phyloP scores from a whole-genome alignment of 2,888 invertebrate genomes.

The Metalampra italica region DNA sequence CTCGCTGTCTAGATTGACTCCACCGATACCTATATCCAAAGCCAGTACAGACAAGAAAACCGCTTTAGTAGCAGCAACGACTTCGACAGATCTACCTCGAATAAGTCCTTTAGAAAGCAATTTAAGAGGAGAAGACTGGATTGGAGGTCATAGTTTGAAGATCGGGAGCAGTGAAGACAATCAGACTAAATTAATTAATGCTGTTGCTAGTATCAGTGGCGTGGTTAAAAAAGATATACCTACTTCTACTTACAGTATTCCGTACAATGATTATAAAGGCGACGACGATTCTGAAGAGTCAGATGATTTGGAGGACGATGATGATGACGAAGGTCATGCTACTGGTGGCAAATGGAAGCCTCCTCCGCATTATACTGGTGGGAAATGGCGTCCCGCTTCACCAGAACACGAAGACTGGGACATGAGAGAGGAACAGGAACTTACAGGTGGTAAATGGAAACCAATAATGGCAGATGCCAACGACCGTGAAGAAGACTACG shows the following conservation, averaged over 20 bases:
- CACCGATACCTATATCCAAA: slow-evolving; percentile 58
- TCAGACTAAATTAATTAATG: slow-evolving; percentile 81
- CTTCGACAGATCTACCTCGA: slow-evolving; percentile 53
- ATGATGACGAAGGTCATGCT: slow-evolving; percentile 62
- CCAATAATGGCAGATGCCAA: slow-evolving; percentile 51
- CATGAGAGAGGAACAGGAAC: slow-evolving; percentile 61
- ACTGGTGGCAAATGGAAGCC: slow-evolving; percentile 89
- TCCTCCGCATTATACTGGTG: slow-evolving; percentile 67
- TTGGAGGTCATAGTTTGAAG: slow-evolving; percentile 77
- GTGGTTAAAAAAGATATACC: slow-evolving; percentile 72
- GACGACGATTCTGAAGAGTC: slow-evolving; percentile 75
- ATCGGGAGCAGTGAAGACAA: slow-evolving; percentile 77
- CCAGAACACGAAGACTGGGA: slow-evolving; percentile 79
- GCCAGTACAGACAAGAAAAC: slow-evolving; percentile 44
- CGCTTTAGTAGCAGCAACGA: slow-evolving; percentile 39
- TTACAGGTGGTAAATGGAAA: slow-evolving; percentile 83
- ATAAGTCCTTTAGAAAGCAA: slow-evolving; percentile 65
- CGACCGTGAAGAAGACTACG: slow-evolving; percentile 71
- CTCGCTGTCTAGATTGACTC: slow-evolving; percentile 70
- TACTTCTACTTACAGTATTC: slow-evolving; percentile 52
- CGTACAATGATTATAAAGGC: slow-evolving; percentile 59
- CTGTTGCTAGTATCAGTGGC: slow-evolving; percentile 81
- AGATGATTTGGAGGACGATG: slow-evolving; percentile 79
- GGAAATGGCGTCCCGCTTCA: slow-evolving; percentile 67
- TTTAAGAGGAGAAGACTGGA: slow-evolving; percentile 79